phyloP scores from a whole-genome alignment of 2,888 invertebrate species.

The Melieria picta region DNA sequence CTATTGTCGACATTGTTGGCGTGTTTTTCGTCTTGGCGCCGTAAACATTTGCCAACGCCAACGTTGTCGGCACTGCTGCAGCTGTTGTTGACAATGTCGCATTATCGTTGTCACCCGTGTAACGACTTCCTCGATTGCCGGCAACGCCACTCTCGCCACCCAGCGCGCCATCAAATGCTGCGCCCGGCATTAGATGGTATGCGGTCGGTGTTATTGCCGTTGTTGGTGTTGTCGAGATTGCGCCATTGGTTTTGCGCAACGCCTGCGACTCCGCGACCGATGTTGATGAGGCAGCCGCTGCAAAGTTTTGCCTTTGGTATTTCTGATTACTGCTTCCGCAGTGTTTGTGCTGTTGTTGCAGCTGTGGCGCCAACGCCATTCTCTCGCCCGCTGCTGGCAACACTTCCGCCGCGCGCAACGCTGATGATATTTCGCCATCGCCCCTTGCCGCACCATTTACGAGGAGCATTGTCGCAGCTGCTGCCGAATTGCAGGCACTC shows the following conservation, averaged over 20 bases:
- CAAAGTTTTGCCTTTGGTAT: neutral
- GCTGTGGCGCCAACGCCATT: neutral
- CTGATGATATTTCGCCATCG: neutral
- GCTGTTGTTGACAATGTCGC: slow-evolving; percentile 43
- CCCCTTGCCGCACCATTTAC: neutral
- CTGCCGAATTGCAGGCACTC: neutral
- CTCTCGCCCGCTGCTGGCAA: neutral
- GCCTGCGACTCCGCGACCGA: neutral
- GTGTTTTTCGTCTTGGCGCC: neutral
- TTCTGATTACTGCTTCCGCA: neutral
- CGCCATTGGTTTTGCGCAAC: neutral
- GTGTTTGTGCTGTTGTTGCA: slow-evolving; percentile 4
- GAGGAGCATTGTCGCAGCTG: neutral
- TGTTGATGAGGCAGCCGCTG: neutral
- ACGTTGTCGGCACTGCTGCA: slow-evolving; percentile 37
- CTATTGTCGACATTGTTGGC: neutral
- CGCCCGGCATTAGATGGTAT: neutral
- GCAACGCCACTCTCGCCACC: slow-evolving; percentile 45
- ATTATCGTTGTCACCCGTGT: slow-evolving; percentile 29
- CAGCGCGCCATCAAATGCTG: slow-evolving; percentile 3
- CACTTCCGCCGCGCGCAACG: neutral
- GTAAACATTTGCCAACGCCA: slow-evolving; percentile 16
- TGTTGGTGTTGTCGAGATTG: slow-evolving; percentile 27
- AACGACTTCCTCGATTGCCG: slow-evolving; percentile 41
- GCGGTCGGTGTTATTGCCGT: neutral